phyloP scores from a whole-genome alignment of 92 coral and sea anemone genomes.

The Actinernus sp. region DNA sequence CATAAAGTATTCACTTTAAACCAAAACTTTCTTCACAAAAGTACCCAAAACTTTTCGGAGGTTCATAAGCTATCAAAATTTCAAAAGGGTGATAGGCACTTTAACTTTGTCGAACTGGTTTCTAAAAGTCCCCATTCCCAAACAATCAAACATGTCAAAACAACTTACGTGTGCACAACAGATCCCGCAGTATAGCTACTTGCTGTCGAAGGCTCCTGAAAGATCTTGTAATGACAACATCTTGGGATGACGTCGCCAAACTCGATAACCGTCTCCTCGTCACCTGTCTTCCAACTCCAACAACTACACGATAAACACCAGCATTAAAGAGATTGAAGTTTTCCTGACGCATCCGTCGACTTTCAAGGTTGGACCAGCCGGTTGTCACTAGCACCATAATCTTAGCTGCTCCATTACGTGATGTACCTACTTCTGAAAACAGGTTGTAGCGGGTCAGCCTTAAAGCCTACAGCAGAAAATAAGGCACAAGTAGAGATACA shows the following conservation, averaged over 20 bases:
- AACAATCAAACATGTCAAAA: background rate
- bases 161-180: slow-evolving; percentile 9
- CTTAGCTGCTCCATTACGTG: background rate
- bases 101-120: too few relatives aligned
- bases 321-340: background rate
- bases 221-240: background rate
- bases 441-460: background rate
- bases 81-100: too few relatives aligned
- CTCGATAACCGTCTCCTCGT: background rate
- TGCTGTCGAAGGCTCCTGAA: background rate
- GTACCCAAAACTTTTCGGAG: too few relatives aligned
- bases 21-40: too few relatives aligned
- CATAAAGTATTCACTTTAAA: too few relatives aligned
- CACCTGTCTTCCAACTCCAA: slow-evolving; percentile 4
- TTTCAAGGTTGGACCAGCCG: slow-evolving; percentile 1
- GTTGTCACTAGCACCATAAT: background rate
- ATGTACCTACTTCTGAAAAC: slow-evolving; percentile 1
- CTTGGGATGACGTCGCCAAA: background rate
- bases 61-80: too few relatives aligned
- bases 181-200: slow-evolving; percentile 4
- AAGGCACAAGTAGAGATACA: too few relatives aligned
- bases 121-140: too few relatives aligned
- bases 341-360: background rate
- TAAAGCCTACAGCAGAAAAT: slow-evolving; percentile 3
- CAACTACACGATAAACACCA: background rate